Conservation (phyloP, 1,140 invertebrate genomes). For the Cyclina sinensis region DNA sequence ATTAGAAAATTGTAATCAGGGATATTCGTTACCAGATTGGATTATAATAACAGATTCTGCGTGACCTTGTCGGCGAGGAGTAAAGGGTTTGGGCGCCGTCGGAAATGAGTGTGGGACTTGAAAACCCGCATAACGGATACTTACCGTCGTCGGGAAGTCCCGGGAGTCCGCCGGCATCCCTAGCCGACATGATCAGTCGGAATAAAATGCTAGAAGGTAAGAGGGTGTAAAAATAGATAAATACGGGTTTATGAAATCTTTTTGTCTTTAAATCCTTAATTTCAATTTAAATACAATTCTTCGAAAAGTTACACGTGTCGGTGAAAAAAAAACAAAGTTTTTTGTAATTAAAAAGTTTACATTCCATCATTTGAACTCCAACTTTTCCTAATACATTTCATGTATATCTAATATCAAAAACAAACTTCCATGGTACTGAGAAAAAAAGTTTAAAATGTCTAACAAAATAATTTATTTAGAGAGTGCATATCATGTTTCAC, state of each 20-base stretch:
- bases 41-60: constrained; percentile 3
- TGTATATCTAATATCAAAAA: too few species aligned
- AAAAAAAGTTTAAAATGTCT: too few species aligned
- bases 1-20: constrained; percentile 45
- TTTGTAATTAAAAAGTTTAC: too few species aligned
- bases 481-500: neutral
- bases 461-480: neutral
- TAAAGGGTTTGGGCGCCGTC: neutral
- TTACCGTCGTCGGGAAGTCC: constrained; percentile 61
- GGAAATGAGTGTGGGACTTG: constrained; percentile 58
- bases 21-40: constrained; percentile 40
- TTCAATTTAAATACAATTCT: too few species aligned
- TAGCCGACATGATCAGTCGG: constrained; percentile 75
- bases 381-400: too few species aligned
- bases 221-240: too few species aligned
- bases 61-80: neutral
- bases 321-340: too few species aligned
- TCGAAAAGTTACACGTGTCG: too few species aligned
- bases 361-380: too few species aligned
- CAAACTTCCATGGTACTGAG: too few species aligned
- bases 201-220: constrained; percentile 77
- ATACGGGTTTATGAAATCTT: too few species aligned
- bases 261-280: too few species aligned
- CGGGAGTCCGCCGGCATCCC: constrained; percentile 65
- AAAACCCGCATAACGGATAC: constrained; percentile 37